Base-by-base conservation (phyloP, 2,888 invertebrate genomes). In the Eristalinus sepulchralis region DNA sequence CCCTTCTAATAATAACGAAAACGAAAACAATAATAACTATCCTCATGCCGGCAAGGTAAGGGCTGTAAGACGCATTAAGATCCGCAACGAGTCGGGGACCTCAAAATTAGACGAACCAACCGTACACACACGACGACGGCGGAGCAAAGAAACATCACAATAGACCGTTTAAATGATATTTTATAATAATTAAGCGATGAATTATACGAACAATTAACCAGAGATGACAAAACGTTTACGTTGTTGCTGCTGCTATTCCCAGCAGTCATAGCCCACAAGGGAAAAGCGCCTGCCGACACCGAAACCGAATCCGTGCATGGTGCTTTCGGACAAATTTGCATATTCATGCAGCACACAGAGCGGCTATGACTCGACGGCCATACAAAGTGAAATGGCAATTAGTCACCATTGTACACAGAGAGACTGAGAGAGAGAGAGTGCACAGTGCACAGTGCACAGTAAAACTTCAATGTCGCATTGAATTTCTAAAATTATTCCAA, bases 111-210 rank as follows among this genome's bases (percentile, higher is more conserved):
- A 63, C 60, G 59, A 59, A 39, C 17, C 10, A 63, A 53, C 20
- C 22, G 9, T 24, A 31, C 11, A 8, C n/a, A 55, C 20, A 22
- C 39, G 39, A 36, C 3, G 39, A 47, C 10, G n/a, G 36, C 20
- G 24, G 24, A 57, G 72, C 73, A 33, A 47, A 68, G 75, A 39
- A 64, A 36, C 36, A 63, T 20, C 39, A 24, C 64, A 55, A 71
- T 34, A 36, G 68, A 78, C 27, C 73, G 34, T 70, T 85, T 77
- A 85, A 77, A 85, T 77, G 60, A 78, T 77, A 84, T 85, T 85
- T 85, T 85, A 82, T 82, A 81, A 81, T 85, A 85, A 81, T 85
- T 82, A 78, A 81, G 57, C 85, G 73, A 85, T 85, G 85, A 73
- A 47, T 47, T 47, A 47, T 47, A 57, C 53, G 71, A 72, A 76